Evolutionary conservation across 2,113 vertebrate genomes (phyloP).

Genomic region (Pluvianellus socialis): DNA sequence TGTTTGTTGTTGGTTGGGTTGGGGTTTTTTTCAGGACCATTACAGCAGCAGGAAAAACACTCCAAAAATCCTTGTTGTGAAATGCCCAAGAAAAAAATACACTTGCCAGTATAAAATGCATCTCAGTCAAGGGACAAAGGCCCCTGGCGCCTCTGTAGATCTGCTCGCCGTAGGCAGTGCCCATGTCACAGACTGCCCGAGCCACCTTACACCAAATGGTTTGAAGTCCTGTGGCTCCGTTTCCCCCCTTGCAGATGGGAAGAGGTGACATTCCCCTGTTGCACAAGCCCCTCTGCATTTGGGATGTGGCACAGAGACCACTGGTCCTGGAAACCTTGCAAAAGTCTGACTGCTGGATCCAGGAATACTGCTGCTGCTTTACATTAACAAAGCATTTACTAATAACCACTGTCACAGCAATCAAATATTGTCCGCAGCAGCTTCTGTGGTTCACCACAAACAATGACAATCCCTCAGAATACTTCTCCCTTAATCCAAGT

Average conservation of each 20-base stretch:
- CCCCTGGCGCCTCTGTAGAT: background rate
- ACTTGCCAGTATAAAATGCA: accelerated
- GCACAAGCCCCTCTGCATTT: background rate
- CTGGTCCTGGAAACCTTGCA: background rate
- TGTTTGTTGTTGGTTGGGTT: too few relatives aligned
- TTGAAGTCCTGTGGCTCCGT: background rate
- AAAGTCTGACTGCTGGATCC: background rate
- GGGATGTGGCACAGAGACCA: background rate
- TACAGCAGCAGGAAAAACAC: background rate
- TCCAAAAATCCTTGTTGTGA: background rate
- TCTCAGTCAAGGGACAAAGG: background rate
- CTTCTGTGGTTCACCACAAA: background rate
- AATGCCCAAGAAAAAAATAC: background rate
- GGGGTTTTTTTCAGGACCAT: background rate
- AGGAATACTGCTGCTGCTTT: background rate
- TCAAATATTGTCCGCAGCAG: background rate
- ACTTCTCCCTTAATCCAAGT: background rate
- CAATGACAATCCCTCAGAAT: background rate
- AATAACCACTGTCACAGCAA: background rate
- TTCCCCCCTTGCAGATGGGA: background rate
- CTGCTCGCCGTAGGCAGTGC: background rate
- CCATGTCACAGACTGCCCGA: background rate
- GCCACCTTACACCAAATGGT: accelerated
- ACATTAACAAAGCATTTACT: background rate
- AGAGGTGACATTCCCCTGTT: background rate